Evolutionary conservation across 1,140 invertebrate species (phyloP).

Genomic region (Trinorchestia longiramus): DNA sequence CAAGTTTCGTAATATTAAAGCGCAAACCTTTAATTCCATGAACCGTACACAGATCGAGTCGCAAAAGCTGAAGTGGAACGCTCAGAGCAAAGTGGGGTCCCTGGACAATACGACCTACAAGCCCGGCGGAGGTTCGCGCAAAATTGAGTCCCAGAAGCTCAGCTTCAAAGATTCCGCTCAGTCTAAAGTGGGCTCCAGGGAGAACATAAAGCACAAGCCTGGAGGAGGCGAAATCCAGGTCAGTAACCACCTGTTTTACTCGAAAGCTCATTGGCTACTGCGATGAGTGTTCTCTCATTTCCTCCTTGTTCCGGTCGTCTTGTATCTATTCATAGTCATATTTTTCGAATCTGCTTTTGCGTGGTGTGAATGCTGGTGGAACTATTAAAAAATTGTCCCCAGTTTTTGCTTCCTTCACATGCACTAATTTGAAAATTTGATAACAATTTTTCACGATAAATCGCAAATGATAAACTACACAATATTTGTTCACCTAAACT

Average conservation of each 20-base stretch:
- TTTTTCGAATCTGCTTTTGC: too few relatives aligned
- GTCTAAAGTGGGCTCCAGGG: constrained; percentile 91
- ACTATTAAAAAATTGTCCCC: too few relatives aligned
- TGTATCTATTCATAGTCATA: neutral
- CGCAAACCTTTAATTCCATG: neutral
- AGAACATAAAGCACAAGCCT: constrained; percentile 90
- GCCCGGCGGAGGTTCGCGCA: constrained; percentile 92
- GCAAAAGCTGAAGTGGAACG: constrained; percentile 91
- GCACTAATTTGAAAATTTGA: too few relatives aligned
- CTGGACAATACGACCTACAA: constrained; percentile 93
- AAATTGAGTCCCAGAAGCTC: constrained; percentile 89
- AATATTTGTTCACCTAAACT: neutral
- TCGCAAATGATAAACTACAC: too few relatives aligned
- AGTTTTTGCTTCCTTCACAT: too few relatives aligned
- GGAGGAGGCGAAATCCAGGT: constrained; percentile 94
- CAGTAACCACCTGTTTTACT: neutral
- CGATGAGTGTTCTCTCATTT: too few relatives aligned
- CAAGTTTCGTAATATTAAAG: neutral
- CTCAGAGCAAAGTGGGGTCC: constrained; percentile 92
- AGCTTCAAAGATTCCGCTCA: constrained; percentile 88
- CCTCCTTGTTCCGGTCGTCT: neutral
- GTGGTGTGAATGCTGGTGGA: too few relatives aligned
- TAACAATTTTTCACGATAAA: too few relatives aligned
- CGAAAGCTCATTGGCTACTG: neutral
- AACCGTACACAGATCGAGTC: constrained; percentile 78